Evolutionary conservation across 2,797 vertebrate species (phyloP).

Genomic region (Clarias pachynema): DNA sequence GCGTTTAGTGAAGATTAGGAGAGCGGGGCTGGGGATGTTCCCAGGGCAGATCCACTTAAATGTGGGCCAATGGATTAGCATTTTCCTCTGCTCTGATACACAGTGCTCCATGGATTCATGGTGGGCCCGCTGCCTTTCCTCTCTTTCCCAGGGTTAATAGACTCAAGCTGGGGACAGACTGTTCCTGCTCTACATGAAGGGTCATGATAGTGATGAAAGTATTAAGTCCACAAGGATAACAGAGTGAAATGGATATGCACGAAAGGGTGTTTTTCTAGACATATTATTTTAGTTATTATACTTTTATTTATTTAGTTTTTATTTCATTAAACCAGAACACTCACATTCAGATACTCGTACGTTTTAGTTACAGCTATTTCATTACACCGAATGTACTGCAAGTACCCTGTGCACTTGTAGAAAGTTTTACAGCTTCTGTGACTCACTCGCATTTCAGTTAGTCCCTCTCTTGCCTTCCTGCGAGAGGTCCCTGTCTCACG

Average conservation of each 20-base stretch:
- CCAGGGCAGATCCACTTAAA: constrained; percentile 57
- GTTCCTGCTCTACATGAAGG: constrained; percentile 13
- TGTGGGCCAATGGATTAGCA: constrained; percentile 57
- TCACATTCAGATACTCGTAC: background rate
- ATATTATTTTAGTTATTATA: background rate
- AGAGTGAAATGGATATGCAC: constrained; percentile 13
- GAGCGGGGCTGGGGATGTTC: constrained; percentile 55
- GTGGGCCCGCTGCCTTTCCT: constrained; percentile 37
- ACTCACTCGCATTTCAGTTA: constrained; percentile 48
- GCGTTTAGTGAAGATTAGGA: constrained; percentile 60
- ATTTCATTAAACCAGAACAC: background rate
- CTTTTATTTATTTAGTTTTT: background rate
- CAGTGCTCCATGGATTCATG: constrained; percentile 28
- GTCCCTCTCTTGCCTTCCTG: constrained; percentile 46
- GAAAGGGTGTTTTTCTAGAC: background rate
- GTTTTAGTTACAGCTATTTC: background rate
- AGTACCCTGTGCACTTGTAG: constrained; percentile 22
- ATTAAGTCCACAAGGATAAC: constrained; percentile 20
- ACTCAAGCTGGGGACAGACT: constrained; percentile 22
- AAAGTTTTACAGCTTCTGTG: constrained; percentile 54
- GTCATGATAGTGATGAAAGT: constrained; percentile 26
- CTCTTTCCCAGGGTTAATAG: constrained; percentile 33
- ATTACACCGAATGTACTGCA: background rate
- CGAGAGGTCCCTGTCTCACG: constrained; percentile 51
- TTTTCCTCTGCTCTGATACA: constrained; percentile 36